Conservation (phyloP, 2,797 vertebrate genomes). For the Argyrosomus regius region DNA sequence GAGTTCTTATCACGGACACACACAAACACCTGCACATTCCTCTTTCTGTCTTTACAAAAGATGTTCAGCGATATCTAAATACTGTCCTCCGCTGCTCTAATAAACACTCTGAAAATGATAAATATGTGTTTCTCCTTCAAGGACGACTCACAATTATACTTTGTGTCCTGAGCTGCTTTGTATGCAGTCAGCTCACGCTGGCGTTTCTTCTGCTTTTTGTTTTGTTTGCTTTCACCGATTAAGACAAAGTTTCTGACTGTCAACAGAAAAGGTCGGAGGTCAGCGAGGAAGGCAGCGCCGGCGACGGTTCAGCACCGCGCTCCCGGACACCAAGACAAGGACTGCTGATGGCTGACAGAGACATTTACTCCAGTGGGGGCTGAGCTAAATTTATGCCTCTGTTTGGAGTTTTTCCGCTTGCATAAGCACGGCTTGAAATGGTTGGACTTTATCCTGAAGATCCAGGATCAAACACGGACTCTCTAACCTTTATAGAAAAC, state of each 20-base stretch:
- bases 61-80: constrained; percentile 35
- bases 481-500: background rate
- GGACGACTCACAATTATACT: constrained; percentile 50
- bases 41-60: constrained; percentile 28
- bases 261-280: constrained; percentile 41
- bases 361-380: background rate
- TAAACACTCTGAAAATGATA: constrained; percentile 58
- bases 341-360: background rate
- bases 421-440: background rate
- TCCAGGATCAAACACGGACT: background rate
- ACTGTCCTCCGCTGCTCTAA: constrained; percentile 16
- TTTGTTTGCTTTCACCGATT: constrained; percentile 47
- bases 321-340: background rate
- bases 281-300: background rate
- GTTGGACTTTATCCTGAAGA: background rate
- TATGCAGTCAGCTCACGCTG: constrained; percentile 22
- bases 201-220: background rate
- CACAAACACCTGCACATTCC: constrained; percentile 15
- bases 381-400: background rate
- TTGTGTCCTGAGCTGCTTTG: constrained; percentile 39
- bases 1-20: constrained; percentile 10
- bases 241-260: constrained; percentile 35
- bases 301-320: background rate
- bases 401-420: background rate
- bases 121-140: constrained; percentile 66